A percentile compares a stretch with the other conserved stretches of the same genome.
Conservation (phyloP, 2,113 vertebrate genomes). For the Leuciscus idus region DNA sequence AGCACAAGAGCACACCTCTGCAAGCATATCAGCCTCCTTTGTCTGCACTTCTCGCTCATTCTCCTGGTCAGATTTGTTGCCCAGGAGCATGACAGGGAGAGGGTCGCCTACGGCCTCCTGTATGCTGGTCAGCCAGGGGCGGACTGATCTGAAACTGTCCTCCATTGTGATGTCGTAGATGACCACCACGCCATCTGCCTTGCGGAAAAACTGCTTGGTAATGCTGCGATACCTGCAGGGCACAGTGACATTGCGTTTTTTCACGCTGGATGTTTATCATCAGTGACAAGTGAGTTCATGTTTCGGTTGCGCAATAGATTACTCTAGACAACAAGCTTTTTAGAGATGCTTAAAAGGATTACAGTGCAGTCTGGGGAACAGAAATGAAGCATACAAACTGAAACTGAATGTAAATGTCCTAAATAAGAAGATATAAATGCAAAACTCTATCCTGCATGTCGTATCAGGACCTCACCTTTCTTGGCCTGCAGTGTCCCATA, state of each 20-base stretch:
- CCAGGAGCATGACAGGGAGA: slow-evolving; percentile 85
- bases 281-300: not conserved
- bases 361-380: too few species aligned
- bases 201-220: slow-evolving; percentile 94
- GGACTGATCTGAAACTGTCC: slow-evolving; percentile 84
- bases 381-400: too few species aligned
- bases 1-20: slow-evolving; percentile 86
- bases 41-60: slow-evolving; percentile 82
- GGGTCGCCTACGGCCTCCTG: slow-evolving; percentile 85
- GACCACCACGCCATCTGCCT: slow-evolving; percentile 89
- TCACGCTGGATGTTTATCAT: slow-evolving; percentile 9
- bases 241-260: not conserved
- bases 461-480: too few species aligned
- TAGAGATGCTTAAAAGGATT: too few species aligned
- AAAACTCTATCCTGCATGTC: too few species aligned
- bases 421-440: too few species aligned
- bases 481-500: too few species aligned
- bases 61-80: slow-evolving; percentile 89
- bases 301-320: too few species aligned
- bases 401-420: too few species aligned
- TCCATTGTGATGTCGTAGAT: slow-evolving; percentile 88
- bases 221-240: slow-evolving; percentile 85
- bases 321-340: too few species aligned
- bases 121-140: slow-evolving; percentile 85
- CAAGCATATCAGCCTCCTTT: slow-evolving; percentile 82